Base-by-base conservation (phyloP, 2,113 vertebrate species). In the Heliornis fulica region DNA sequence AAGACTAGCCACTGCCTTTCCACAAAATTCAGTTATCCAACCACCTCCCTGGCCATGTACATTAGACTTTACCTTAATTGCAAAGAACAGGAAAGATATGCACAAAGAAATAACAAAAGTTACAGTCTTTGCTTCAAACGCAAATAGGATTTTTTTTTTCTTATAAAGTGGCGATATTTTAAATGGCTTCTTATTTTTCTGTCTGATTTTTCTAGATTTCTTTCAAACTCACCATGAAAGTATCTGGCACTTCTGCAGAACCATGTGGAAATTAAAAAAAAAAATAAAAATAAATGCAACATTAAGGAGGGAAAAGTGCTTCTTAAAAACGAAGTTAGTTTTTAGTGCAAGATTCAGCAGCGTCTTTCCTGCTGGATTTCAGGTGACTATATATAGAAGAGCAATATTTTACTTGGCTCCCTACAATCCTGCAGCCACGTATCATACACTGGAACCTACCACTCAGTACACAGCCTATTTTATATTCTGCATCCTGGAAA, bases 331-430 rank as follows among this genome's bases (percentile, higher is more conserved):
- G 1, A 11, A 81, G 48, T 68, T 61, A 18, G 4, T 61, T 94
- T 15, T 41, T 59, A 93, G 68, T 15, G 43, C 71, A 79, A 71
- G 65, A 26, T 18, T 84, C 68, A 89, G 89, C 75, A 87, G 32
- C 19, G 50, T 16, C 78, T 87, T 64, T 96, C 40, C 94, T 85
- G 71, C 40, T 91, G 71, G 36, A 36, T 83, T 96, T 94, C 77
- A 77, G 78, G 89, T 93, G 80, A 54, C 94, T 96, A 96, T 94
- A 96, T 94, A 95, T 95, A 93, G 92, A 85, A 96, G 81, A 94
- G 87, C 23, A 96, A 90, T 97, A 94, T 97, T 95, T 97, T 77
- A 26, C 91, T 97, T 96, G 95, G 95, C 96, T 94, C 83, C 72
- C 77, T 41, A 19, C 68, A 60, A 41, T 28, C 38, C 72, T 56